Percentiles rank a stretch among this genome's conserved stretches.
phyloP scores from a whole-genome alignment of 2,888 invertebrate species.

The Pseudococcus viburni region DNA sequence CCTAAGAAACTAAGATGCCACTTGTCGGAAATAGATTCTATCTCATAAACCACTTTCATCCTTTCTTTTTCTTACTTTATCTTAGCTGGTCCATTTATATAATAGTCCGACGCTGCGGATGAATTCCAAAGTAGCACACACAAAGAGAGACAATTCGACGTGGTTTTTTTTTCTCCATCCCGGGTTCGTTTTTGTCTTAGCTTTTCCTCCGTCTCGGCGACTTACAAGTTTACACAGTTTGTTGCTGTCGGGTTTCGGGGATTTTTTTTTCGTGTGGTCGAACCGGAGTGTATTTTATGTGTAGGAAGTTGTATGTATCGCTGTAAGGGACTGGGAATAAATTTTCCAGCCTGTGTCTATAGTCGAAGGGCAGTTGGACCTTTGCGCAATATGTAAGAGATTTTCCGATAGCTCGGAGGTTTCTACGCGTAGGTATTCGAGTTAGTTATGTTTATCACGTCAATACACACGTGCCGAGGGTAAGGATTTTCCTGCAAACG shows the following conservation, averaged over 20 bases:
- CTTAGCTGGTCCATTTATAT: slow-evolving; percentile 51
- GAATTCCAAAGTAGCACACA: neutral
- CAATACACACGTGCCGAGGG: neutral
- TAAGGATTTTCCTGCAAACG: neutral
- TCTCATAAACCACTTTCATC: slow-evolving; percentile 61
- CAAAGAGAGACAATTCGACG: neutral
- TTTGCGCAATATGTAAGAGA: neutral
- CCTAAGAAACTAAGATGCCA: slow-evolving; percentile 60
- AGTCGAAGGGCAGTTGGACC: no score
- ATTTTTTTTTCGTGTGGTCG: neutral
- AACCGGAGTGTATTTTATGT: neutral
- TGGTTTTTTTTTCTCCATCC: neutral
- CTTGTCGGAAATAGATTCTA: slow-evolving; percentile 61
- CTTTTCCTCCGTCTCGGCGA: neutral
- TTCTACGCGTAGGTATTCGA: neutral
- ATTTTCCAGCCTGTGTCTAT: neutral
- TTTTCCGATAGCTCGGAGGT: neutral
- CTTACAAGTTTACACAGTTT: neutral
- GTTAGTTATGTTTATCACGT: slow-evolving; percentile 1
- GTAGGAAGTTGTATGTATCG: neutral
- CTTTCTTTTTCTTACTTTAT: slow-evolving; percentile 53
- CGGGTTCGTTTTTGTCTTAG: neutral
- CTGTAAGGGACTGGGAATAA: neutral
- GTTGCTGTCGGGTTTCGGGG: neutral
- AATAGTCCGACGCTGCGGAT: slow-evolving; percentile 34